Base-by-base conservation (phyloP, 2,113 vertebrate genomes). In the Bufo bufo region DNA sequence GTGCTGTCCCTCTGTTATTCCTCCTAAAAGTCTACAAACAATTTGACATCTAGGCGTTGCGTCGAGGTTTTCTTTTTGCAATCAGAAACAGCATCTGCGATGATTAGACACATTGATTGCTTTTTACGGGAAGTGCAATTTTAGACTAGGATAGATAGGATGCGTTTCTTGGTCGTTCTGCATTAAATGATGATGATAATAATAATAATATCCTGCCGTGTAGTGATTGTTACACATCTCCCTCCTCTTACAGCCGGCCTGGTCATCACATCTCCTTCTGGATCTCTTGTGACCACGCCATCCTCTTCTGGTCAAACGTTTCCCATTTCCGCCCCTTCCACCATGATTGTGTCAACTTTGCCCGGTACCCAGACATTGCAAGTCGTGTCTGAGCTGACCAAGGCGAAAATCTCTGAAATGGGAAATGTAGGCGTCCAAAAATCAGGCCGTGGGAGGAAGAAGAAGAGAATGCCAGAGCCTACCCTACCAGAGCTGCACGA, bases 191-290 rank as follows among this genome's bases (percentile, higher is more conserved):
- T n/a, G n/a, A n/a, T n/a, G n/a, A n/a, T n/a, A n/a, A n/a, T n/a
- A n/a, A n/a, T n/a, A n/a, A 33, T 33, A 33, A 33, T 33, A 33
- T 33, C 33, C 0, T 33, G 33, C 33, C 33, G 33, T 33, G 33
- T 33, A 33, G 9, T 71, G 9, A 13, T 6, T 1, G 69, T 6
- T 11, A 11, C 33, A 45, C 14, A 72, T 43, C 14, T 1, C 8
- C 47, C 16, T 4, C 1, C 59, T 85, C 65, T 93, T 85, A 90
- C 71, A 99, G 98, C 98, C 7, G 98, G 98, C 92, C 94, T 99
- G 91, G 98, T 99, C 90, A 99, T 99, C 93, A 98, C 97, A 6
- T 98, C 97, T 91, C 97, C 97, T 3, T 97, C 97, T 92, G 97
- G 97, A 92, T 98, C 98, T 23, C 94, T 99, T 74, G 97, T 99